A percentile compares a stretch with the other conserved stretches of the same genome.
Conservation (phyloP, 2,113 vertebrate species). For the Leptobrachium ailaonicum region DNA sequence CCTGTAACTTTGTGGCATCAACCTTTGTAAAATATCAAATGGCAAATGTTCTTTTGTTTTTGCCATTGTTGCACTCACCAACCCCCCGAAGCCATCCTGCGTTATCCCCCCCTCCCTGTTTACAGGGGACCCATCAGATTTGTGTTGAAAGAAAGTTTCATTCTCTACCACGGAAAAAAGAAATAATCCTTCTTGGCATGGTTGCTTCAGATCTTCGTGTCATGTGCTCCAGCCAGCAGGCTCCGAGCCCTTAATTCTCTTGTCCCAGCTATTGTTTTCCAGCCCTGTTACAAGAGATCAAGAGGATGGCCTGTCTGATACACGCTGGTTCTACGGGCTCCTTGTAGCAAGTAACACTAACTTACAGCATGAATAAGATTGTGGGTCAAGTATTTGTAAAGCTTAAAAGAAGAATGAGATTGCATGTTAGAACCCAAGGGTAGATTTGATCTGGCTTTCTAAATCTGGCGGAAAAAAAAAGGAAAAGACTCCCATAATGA, state of each 20-base stretch:
- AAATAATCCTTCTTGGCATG: conserved; percentile 39
- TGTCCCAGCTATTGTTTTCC: conserved; percentile 43
- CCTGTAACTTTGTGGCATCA: background rate
- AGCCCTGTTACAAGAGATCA: conserved; percentile 44
- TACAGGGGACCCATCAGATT: conserved; percentile 8
- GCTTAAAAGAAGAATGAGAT: conserved; percentile 34
- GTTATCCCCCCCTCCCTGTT: background rate
- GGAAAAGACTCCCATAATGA: conserved; percentile 32
- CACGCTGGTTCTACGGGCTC: conserved; percentile 31
- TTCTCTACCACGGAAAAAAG: conserved; percentile 43
- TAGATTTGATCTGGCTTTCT: conserved; percentile 7
- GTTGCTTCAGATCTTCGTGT: conserved; percentile 34
- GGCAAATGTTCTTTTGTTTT: conserved; percentile 23
- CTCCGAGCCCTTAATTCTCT: conserved; percentile 39
- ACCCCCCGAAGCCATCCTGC: background rate
- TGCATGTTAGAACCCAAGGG: conserved; percentile 19
- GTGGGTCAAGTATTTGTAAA: conserved; percentile 43
- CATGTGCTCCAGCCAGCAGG: conserved; percentile 35
- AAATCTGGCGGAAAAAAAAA: conserved; percentile 24
- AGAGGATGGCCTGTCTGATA: conserved; percentile 35
- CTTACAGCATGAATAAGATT: conserved; percentile 49
- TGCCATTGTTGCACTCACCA: conserved; percentile 9
- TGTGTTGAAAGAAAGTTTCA: conserved; percentile 25
- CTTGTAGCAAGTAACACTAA: conserved; percentile 37
- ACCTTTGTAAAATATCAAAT: conserved; percentile 4